Evolutionary conservation across 2,113 vertebrate genomes (phyloP), one percentile per base, ranked within the genome.

Genomic region (Tychaedon coryphoeus): DNA sequence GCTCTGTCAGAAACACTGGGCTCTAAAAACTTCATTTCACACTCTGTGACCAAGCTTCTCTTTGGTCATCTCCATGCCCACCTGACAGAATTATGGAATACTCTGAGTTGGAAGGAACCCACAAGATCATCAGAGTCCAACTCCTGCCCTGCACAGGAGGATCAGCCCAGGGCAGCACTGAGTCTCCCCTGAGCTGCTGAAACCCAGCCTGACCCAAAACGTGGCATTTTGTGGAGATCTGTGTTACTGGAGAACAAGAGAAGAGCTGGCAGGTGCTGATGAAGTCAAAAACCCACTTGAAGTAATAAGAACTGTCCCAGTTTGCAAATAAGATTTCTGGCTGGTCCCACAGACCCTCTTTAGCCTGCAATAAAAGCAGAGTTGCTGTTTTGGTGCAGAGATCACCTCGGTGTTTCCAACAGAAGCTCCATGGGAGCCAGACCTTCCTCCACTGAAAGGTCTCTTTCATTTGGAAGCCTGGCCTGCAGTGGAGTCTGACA

Each of bases 381-480:
- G 73, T 24, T 0, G 0, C 19, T 54, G 67, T n/a, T 87, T 23
- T 16, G 74, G 50, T 70, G 78, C 85, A 87, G 36, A 84, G 40
- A 84, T 93, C 29, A 76, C 43, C 34, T 43, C 22, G 0, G 8
- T 57, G 80, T 45, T 91, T 88, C 47, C 57, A 81, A 53, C 65
- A 81, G 77, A 33, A 69, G 51, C 12, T 6, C 36, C 54, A 47
- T 0, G 53, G 75, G 73, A 87, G 77, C 36, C 6, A 73, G 71
- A 78, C 50, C 75, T 69, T 53, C 78, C 8, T 29, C 34, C 45
- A 47, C 84, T 58, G 26, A 47, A 79, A 88, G 62, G 62, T 62
- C 90, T 95, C 91, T 90, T 87, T 90, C 92, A 88, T 83, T 93
- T 93, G 87, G 84, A 90, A 88, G 45, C 54, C 9, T 31, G 84